Evolutionary conservation across 2,888 invertebrate species (phyloP), one percentile per base, ranked within the genome.

Genomic region (Thecocarcelia acutangulata): DNA sequence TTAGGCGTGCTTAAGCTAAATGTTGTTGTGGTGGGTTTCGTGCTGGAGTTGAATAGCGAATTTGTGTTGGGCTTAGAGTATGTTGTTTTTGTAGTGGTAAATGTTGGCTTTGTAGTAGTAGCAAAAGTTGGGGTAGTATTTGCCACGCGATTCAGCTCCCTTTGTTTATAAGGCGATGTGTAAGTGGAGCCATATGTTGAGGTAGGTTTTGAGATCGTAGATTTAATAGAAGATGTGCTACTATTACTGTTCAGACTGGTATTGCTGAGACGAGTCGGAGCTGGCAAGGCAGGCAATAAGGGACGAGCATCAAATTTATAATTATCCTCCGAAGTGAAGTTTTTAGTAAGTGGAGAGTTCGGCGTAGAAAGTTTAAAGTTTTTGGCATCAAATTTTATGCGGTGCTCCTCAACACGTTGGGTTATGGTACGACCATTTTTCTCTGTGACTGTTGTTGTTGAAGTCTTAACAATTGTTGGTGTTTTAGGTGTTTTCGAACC

Each of bases 341-440:
- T 64, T 4, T 46, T 80, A 3, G 75, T 76, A 3, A 84, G 63
- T 13, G 83, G 80, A 42, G 85, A 84, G 33, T 83, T 83, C 0
- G 84, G 83, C 9, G 83, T 74, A 1, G 85, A 84, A 1, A 84
- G 56, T 17, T 84, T 81, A 19, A 85, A 82, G 13, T 61, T 72
- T 15, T 81, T 80, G 3, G 70, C 68, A 68, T 84, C 70, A 33
- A 84, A 75, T 69, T 84, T 84, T 1, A 88, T 80, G 0, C 85
- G 85, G 37, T 85, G 84, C 11, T 87, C 85, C 74, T 88, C 87
- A 52, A 86, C 84, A 13, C 85, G 85, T 59, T 87, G 87, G 1
- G 88, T 88, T 15, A 89, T 83, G 6, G 74, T 86, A 17, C 86
- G 84, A 19, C 89, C 89, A 72, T 87, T 85, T 40, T 87, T 89